Evolutionary conservation across 2,113 vertebrate genomes (phyloP), one percentile per base, ranked within the genome.

Genomic region (Suricata suricatta): DNA sequence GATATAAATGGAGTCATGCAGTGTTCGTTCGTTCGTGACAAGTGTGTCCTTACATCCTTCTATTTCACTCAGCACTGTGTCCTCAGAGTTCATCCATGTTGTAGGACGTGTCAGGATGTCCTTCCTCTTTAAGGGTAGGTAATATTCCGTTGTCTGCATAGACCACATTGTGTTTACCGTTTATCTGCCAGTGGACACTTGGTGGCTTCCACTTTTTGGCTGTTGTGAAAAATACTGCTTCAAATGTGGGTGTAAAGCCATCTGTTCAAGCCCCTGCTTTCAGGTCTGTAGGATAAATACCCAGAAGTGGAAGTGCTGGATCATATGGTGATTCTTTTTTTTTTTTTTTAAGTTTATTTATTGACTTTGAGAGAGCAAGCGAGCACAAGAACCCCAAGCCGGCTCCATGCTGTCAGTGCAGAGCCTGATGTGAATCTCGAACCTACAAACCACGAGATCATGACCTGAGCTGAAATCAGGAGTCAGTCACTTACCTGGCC

Each of bases 121-220:
- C 69, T 80, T 50, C n/a, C 31, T 82, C 76, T 72, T 76, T 14
- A 38, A 52, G 63, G 44, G 27, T 8, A 8, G n/a, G 7, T 79
- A 21, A 5, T 88, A 60, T 7, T 88, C 33, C 15, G 3, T 5
- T 9, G 5, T 2, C 52, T 3, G 0, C 27, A 1, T 5, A 11
- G 15, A 33, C 38, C 7, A 1, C 5, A 5, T 76, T 69, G 17
- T n/a, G 57, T 94, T 50, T 83, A 41, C 68, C 47, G 19, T 17
- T 74, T 41, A n/a, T 72, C 33, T 60, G 27, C 50, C 13, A 9
- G 21, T 29, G 35, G 63, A 35, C n/a, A 11, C 47, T 79, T 87
- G 52, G 5, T 52, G 25, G 35, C 60, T 74, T 38, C 50, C 8
- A 21, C 25, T 15, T 17, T 38, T 79, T 54, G 25, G 31, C 41